Percentiles rank a stretch among this genome's conserved stretches.
Conservation (phyloP, 2,888 invertebrate species). For the Ormyrus pomaceus region DNA sequence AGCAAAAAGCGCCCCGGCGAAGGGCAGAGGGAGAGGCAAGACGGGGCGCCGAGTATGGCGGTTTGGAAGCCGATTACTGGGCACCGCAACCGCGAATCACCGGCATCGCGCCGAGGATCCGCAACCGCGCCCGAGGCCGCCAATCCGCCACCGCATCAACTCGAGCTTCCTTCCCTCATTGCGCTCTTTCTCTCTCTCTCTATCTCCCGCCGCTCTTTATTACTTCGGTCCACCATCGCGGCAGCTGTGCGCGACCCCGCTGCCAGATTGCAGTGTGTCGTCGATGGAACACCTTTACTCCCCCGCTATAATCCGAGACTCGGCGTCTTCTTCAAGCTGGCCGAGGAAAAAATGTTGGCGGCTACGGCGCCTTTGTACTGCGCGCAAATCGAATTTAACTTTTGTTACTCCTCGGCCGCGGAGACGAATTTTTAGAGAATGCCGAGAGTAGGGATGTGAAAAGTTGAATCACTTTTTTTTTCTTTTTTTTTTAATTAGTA, state of each 20-base stretch:
- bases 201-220: conserved; percentile 47
- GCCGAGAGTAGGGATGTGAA: no score
- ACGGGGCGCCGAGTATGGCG: conserved; percentile 68
- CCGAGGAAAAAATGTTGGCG: no score
- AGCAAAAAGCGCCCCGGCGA: conserved; percentile 43
- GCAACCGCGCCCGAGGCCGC: conserved; percentile 74
- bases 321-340: no score
- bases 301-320: no score
- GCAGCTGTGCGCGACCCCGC: neutral
- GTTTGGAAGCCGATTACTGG: conserved; percentile 73
- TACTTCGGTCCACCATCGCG: conserved; percentile 34
- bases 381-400: no score
- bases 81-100: conserved; percentile 75
- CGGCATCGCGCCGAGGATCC: conserved; percentile 75
- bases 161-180: conserved; percentile 55
- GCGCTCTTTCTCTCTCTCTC: conserved; percentile 44
- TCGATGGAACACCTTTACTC: conserved; percentile 7
- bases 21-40: conserved; percentile 55
- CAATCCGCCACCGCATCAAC: conserved; percentile 70
- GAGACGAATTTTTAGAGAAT: no score
- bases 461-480: no score
- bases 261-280: conserved; percentile 45
- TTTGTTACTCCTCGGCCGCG: no score
- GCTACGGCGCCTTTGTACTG: conserved; percentile 42
- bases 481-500: no score